These are phyloP conservation scores for Orthosia gracilis DNA, from an alignment of 2,888 invertebrate species.

Conservation along the genomic window DNA sequence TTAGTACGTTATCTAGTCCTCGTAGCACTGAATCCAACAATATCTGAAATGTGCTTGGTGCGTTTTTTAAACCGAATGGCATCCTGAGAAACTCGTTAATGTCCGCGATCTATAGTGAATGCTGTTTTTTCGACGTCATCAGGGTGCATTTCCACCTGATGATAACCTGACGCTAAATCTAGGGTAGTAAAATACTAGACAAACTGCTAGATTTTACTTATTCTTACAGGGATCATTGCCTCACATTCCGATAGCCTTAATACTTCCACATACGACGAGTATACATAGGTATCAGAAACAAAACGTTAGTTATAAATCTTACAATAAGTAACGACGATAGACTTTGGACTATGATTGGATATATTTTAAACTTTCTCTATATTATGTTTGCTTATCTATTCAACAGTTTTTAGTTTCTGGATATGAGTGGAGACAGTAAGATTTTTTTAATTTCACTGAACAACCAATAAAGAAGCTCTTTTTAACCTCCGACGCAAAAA, in stretches of 20 bases:
- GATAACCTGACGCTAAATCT: too few relatives aligned
- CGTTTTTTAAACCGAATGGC: too few relatives aligned
- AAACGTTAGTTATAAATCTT: conserved; percentile 45
- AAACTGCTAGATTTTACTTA: too few relatives aligned
- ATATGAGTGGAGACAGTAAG: conserved; percentile 39
- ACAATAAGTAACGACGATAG: conserved; percentile 62
- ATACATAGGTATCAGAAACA: conserved; percentile 41
- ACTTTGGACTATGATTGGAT: conserved; percentile 62
- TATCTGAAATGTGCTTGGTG: too few relatives aligned
- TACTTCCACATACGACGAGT: conserved; percentile 43
- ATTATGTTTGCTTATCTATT: conserved; percentile 55
- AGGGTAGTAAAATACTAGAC: too few relatives aligned
- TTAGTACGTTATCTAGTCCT: too few relatives aligned
- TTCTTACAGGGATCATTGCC: background rate
- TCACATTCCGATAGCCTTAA: background rate
- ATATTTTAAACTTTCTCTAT: conserved; percentile 54
- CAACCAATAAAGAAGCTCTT: background rate
- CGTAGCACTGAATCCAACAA: too few relatives aligned
- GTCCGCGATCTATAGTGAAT: too few relatives aligned
- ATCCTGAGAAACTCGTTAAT: too few relatives aligned
- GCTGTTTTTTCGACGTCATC: too few relatives aligned
- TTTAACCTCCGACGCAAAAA: too few relatives aligned
- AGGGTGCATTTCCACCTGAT: too few relatives aligned
- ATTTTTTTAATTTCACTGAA: background rate
- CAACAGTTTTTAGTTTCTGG: conserved; percentile 63